phyloP scores from a whole-genome alignment of 1,140 invertebrate species.

The Aphelinus certus region DNA sequence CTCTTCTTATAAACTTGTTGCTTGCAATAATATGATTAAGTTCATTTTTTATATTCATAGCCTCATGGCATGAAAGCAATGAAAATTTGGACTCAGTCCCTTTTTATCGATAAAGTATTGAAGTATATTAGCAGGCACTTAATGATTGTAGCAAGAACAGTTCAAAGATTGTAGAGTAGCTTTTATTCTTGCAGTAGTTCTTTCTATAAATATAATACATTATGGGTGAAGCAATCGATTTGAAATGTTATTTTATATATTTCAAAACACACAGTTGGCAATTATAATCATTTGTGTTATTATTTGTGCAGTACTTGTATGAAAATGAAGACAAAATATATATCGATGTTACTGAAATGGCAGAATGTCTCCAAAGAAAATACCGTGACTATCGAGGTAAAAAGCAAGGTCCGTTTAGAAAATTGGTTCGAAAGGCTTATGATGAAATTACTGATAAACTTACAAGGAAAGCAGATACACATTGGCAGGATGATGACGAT shows the following conservation, averaged over 20 bases:
- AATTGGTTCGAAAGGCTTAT: constrained; percentile 71
- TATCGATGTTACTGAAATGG: constrained; percentile 79
- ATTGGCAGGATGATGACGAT: constrained; percentile 67
- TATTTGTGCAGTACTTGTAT: constrained; percentile 73
- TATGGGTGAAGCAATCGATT: background rate
- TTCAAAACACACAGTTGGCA: constrained; percentile 11
- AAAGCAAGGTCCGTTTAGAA: constrained; percentile 74
- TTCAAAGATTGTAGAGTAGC: too few relatives aligned
- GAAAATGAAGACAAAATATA: constrained; percentile 77
- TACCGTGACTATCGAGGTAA: constrained; percentile 77
- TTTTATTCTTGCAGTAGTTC: background rate
- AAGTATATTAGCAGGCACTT: too few relatives aligned
- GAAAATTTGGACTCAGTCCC: too few relatives aligned
- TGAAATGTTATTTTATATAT: background rate
- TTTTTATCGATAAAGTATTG: too few relatives aligned
- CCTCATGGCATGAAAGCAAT: too few relatives aligned
- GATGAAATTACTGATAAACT: constrained; percentile 63
- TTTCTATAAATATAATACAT: background rate
- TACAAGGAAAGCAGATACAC: constrained; percentile 48
- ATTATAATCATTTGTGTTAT: constrained; percentile 14
- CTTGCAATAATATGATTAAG: too few relatives aligned
- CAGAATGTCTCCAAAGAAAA: constrained; percentile 74
- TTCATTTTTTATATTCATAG: too few relatives aligned
- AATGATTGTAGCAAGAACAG: too few relatives aligned
- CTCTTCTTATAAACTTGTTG: too few relatives aligned